Percentiles rank a stretch among this genome's conserved stretches.
Evolutionary conservation across 2,113 vertebrate species (phyloP).

Genomic region (Puffinus mauretanicus): DNA sequence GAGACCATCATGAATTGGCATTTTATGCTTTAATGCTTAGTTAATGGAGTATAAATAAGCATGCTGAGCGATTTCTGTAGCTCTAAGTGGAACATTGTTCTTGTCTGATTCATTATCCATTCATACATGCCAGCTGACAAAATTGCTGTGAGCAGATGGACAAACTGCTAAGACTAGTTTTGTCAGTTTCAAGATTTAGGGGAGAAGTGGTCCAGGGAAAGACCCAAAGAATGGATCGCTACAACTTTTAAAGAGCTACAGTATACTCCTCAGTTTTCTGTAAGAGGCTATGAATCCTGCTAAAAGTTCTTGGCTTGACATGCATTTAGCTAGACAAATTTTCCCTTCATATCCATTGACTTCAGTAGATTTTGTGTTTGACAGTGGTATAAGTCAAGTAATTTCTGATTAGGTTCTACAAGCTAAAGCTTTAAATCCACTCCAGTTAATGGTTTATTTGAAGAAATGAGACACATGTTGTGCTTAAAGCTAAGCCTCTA

Average conservation of each 20-base stretch:
- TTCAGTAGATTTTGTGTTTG: not conserved
- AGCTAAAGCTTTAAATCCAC: not conserved
- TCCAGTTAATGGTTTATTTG: conserved; percentile 9
- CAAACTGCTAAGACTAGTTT: not conserved
- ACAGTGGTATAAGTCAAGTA: not conserved
- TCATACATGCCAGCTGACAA: not conserved
- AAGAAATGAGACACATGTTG: not conserved
- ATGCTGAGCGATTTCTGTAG: not conserved
- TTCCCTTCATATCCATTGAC: not conserved
- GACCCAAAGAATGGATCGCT: not conserved
- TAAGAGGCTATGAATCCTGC: not conserved
- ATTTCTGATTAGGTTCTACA: not conserved
- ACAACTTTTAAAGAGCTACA: not conserved
- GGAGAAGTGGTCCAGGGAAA: not conserved
- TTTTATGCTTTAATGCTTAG: conserved; percentile 49
- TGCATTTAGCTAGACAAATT: not conserved
- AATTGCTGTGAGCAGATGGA: not conserved
- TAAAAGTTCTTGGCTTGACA: not conserved
- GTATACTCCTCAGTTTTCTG: not conserved
- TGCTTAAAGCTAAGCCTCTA: not conserved
- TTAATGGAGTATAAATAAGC: conserved; percentile 54
- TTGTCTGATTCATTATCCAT: conserved; percentile 12
- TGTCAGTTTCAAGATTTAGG: not conserved
- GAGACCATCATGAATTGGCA: not conserved
- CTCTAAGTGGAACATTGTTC: not conserved